Evolutionary conservation across 2,797 vertebrate species (phyloP).

Genomic region (Oreochromis mossambicus): DNA sequence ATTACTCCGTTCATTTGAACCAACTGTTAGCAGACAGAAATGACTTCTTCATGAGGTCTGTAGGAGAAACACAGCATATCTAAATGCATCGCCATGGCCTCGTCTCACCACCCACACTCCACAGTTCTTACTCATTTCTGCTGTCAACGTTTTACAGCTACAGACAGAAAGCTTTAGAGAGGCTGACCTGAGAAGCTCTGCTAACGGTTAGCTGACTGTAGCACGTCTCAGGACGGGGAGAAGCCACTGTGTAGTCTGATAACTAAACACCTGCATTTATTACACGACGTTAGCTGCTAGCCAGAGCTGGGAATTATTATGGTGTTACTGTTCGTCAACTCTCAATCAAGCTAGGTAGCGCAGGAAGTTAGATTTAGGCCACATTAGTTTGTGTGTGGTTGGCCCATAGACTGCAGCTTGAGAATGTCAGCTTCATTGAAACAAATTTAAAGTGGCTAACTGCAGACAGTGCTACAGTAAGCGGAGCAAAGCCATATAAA

Average conservation of each 20-base stretch:
- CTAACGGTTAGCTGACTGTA: conserved; percentile 8
- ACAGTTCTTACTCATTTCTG: background rate
- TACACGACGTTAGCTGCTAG: background rate
- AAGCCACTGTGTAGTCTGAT: background rate
- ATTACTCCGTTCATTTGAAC: background rate
- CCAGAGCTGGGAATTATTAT: background rate
- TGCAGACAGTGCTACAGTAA: background rate
- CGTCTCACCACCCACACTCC: conserved; percentile 38
- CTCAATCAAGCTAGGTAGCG: background rate
- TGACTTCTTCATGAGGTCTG: background rate
- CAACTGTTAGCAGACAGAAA: background rate
- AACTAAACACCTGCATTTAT: background rate
- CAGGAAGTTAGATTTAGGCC: conserved; percentile 63
- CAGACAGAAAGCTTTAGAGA: rapidly evolving
- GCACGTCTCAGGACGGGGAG: background rate
- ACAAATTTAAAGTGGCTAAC: background rate
- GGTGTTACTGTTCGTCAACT: background rate
- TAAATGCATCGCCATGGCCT: conserved; percentile 17
- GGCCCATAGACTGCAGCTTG: conserved; percentile 32
- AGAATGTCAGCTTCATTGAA: conserved; percentile 33
- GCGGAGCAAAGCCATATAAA: background rate
- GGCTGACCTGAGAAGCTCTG: background rate
- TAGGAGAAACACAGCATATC: background rate
- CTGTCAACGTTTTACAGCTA: background rate
- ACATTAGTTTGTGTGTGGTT: conserved; percentile 47